These are phyloP conservation scores for Pelosia muscerda DNA, from an alignment of 2,888 invertebrate genomes.

Conservation along the genomic window DNA sequence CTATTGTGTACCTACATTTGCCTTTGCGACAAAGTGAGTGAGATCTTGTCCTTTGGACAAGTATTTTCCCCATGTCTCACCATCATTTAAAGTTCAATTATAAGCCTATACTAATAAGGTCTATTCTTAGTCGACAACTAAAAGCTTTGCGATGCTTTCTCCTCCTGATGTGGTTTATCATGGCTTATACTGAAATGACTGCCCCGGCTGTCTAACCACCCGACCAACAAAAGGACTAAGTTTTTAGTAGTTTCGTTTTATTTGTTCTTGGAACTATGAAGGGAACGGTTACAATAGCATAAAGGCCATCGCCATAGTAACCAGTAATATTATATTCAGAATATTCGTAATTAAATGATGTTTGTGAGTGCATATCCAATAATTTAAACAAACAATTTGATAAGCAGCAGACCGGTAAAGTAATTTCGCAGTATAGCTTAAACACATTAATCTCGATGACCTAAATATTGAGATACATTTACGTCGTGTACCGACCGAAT, in stretches of 20 bases:
- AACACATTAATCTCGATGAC: conserved; percentile 41
- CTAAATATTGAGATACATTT: conserved; percentile 43
- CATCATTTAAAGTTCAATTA: no score
- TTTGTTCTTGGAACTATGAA: no score
- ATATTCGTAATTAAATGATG: not conserved
- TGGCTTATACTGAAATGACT: no score
- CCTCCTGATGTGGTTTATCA: no score
- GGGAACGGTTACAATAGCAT: not conserved
- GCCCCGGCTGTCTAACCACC: no score
- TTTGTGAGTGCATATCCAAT: conserved; percentile 1
- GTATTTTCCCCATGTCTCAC: not conserved
- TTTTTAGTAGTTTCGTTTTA: not conserved
- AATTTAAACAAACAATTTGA: conserved; percentile 16
- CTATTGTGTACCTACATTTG: not conserved
- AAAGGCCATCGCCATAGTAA: not conserved
- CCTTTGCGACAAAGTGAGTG: not conserved
- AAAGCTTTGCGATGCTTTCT: no score
- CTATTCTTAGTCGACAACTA: no score
- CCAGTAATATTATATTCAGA: not conserved
- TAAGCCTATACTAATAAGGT: no score
- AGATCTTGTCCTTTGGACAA: not conserved
- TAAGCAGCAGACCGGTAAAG: conserved; percentile 42
- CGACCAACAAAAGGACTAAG: not conserved
- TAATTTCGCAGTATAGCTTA: conserved; percentile 27
- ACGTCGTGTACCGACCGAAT: conserved; percentile 20